Evolutionary conservation across 2,797 vertebrate species (phyloP), one percentile per base, ranked within the genome.

Genomic region (Helostoma temminkii): DNA sequence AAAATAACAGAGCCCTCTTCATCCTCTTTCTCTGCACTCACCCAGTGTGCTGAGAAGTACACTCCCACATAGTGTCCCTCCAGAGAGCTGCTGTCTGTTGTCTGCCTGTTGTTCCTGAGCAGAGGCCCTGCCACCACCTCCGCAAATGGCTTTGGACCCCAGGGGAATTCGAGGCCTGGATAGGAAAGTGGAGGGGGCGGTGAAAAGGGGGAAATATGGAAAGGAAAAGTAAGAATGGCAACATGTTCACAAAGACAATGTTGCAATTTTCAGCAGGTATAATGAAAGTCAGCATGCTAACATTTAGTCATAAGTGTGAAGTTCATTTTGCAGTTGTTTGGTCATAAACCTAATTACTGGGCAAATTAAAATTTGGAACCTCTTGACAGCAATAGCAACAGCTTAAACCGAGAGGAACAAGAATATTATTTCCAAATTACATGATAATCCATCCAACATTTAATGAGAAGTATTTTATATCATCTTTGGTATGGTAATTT

Each of bases 21-120:
- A 60, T 78, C 81, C 65, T 52, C 53, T 28, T 57, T 63, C 28
- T 76, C 43, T 22, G 15, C 46, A 81, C 97, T 97, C 92, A 99
- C 98, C 98, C 98, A 99, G 91, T 99, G 97, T 9, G 98, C 98
- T 0, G 98, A 99, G 94, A 99, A 99, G 85, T 99, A 99, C 81
- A 99, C 95, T n/a, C 97, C 98, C 52, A 99, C 93, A 0, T 96
- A 96, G 56, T 96, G 96, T 63, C 96, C 97, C 86, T 98, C 97
- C 93, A 99, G 93, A 81, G 93, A 91, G 74, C 85, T 93, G 94
- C 96, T 96, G 89, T 99, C 97, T 81, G 96, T 88, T 0, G 94
- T 95, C 93, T 98, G 96, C 66, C 96, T 95, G 0, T 94, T 97
- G 92, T 93, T 97, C 86, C 95, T 94, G 72, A 98, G 95, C 90